Base-by-base conservation (phyloP, 2,797 vertebrate genomes). In the Enteromius radiatus region DNA sequence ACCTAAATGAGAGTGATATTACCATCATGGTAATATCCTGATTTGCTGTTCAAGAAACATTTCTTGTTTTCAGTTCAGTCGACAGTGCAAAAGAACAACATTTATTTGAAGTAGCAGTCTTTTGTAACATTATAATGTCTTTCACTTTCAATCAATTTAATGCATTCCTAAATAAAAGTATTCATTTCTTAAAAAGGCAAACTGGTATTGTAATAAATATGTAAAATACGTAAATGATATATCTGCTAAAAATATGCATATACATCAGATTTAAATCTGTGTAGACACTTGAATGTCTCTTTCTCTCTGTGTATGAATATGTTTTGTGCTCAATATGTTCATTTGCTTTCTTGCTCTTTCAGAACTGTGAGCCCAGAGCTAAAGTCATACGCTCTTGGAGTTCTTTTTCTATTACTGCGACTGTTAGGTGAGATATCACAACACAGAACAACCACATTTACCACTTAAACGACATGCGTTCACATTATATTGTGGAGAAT, bases 331-430 rank as follows among this genome's bases (percentile, higher is more conserved):
- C 14, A 47, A 3, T 41, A 23, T 36, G 28, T 26, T 56, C 1
- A 26, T 23, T 43, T 80, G n/a, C 54, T 84, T 45, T 82, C 81
- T 70, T 47, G 75, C 43, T 21, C 33, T 88, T 65, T 65, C 79
- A 99, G 98, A 93, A 96, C 98, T 0, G 98, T 99, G 91, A 99
- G 94, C 92, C 97, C 98, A 0, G 98, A 99, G 86, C 95, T 99
- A 87, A 99, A 99, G 90, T 99, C 98, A 0, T 99, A 99, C 0
- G 98, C 98, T 36, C 94, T 99, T 69, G 98, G 98, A 87, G 96
- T 99, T 73, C 93, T 99, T 81, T 99, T 99, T 86, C 96, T 99
- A 52, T 91, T 99, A 87, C 95, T 99, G 0, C 95, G 98, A 88
- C 93, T 99, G 69, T 89, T 99, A 5, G 98, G 98, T 99, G 93